Percentiles rank a stretch among this genome's conserved stretches.
These are phyloP conservation scores for Fissipunctia ypsillon DNA, from an alignment of 2,888 invertebrate species.

Conservation along the genomic window DNA sequence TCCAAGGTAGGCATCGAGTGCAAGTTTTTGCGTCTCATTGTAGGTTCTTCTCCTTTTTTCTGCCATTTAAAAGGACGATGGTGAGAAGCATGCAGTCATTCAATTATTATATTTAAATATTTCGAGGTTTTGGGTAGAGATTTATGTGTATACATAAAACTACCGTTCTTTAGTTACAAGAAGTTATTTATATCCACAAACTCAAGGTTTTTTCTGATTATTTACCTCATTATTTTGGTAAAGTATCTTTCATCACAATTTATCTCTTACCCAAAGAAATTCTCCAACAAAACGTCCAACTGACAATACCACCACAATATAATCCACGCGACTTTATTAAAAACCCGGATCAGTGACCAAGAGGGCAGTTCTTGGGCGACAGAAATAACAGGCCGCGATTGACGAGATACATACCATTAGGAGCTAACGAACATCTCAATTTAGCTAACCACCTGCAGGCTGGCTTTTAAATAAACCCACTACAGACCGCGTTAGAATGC, in stretches of 20 bases:
- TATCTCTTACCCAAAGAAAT: not conserved
- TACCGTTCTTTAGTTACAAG: not conserved
- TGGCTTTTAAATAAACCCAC: conserved; percentile 65
- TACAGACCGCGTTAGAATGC: conserved; percentile 60
- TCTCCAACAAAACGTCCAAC: conserved; percentile 8
- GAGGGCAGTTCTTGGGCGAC: conserved; percentile 72
- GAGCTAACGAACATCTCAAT: conserved; percentile 86
- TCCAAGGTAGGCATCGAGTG: not conserved
- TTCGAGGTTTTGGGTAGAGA: not conserved
- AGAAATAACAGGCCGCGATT: conserved; percentile 81
- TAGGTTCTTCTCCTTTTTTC: too few species aligned
- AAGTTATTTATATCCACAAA: not conserved
- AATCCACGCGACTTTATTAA: conserved; percentile 62
- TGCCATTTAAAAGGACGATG: not conserved
- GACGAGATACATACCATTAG: conserved; percentile 84
- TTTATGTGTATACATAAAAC: not conserved
- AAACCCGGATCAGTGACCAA: conserved; percentile 60
- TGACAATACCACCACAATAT: conserved; percentile 54
- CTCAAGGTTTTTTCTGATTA: not conserved
- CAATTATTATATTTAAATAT: not conserved
- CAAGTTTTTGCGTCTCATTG: too few species aligned
- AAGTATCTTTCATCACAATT: not conserved
- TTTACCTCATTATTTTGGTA: not conserved
- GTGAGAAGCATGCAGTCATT: not conserved
- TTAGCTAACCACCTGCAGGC: conserved; percentile 80